Evolutionary conservation across 2,113 vertebrate genomes (phyloP).

Genomic region (Platichthys stellatus): DNA sequence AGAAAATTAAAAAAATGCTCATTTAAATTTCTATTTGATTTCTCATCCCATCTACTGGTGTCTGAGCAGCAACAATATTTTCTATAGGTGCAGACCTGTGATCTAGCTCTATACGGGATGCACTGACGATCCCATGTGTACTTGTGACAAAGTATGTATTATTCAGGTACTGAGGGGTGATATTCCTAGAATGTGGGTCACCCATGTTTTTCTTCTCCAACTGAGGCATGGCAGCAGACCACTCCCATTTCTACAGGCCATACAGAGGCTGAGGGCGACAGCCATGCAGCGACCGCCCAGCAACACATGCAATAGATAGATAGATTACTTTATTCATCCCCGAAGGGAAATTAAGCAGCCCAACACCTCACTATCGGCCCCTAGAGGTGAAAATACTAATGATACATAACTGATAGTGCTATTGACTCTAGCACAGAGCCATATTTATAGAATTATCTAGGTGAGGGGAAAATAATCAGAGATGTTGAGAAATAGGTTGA

Average conservation of each 20-base stretch:
- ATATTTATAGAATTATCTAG: background rate
- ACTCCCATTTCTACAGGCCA: conserved; percentile 26
- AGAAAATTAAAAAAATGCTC: background rate
- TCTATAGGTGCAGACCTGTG: background rate
- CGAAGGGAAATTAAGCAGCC: no score
- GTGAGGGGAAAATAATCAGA: background rate
- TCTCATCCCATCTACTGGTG: background rate
- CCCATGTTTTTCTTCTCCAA: conserved; percentile 58
- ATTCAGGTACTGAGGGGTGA: conserved; percentile 64
- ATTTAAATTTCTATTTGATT: conserved; percentile 19
- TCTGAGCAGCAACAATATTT: background rate
- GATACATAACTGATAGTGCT: background rate
- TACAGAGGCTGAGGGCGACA: background rate
- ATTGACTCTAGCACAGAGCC: background rate
- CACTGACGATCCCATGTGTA: conserved; percentile 14
- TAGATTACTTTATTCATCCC: no score
- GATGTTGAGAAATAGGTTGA: no score
- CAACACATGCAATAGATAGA: conserved; percentile 18
- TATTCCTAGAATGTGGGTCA: conserved; percentile 79
- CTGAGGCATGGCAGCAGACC: conserved; percentile 22
- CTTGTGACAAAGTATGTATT: conserved; percentile 61
- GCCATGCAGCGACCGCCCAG: conserved; percentile 7
- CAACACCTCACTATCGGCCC: background rate
- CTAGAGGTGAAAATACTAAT: background rate
- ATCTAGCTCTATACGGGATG: background rate